Base-by-base conservation (phyloP, 2,888 invertebrate genomes). In the Scaptomyza tumidula region DNA sequence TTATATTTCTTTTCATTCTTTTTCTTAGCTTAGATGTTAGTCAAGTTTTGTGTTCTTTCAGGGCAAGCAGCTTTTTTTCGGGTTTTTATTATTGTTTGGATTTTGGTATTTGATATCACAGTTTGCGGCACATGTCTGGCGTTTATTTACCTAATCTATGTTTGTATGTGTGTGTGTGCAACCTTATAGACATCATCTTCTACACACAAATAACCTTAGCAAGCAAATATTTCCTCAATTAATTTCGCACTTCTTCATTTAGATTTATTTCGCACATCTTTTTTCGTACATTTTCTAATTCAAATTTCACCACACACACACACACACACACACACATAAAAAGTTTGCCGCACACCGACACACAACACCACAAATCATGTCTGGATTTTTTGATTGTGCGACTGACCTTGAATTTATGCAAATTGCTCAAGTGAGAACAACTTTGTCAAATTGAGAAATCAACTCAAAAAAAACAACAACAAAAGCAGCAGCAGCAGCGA, bases 371-470 rank as follows among this genome's bases (percentile, higher is more conserved):
- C 41, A 75, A 75, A 75, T 76, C 69, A 68, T 69, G 82, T 86
- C 86, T 83, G 86, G 84, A 78, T 71, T 71, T 86, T 86, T 80
- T 50, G 50, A 83, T 83, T 83, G 79, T 83, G 71, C 58, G 67
- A 63, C 71, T 77, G 83, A 83, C 83, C 83, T 86, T 83, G 86
- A 83, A 83, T 83, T 83, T 83, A 83, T 83, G 83, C 86, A 84
- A 83, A 83, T 83, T 84, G 86, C 81, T 76, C 86, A 86, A 83
- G 81, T 84, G 83, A 68, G 81, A 84, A 86, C 74, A 78, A 86
- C 79, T 83, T 86, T 86, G 83, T 80, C 83, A 86, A 84, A 86
- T 86, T 83, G 70, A 82, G 72, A 82, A 69, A 69, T 71, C 63
- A 62, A 54, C 54, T 16, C 24, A 24, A 24, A 56, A 44, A 54